Base-by-base conservation (phyloP, 1,140 invertebrate genomes). In the Diorhabda sublineata region DNA sequence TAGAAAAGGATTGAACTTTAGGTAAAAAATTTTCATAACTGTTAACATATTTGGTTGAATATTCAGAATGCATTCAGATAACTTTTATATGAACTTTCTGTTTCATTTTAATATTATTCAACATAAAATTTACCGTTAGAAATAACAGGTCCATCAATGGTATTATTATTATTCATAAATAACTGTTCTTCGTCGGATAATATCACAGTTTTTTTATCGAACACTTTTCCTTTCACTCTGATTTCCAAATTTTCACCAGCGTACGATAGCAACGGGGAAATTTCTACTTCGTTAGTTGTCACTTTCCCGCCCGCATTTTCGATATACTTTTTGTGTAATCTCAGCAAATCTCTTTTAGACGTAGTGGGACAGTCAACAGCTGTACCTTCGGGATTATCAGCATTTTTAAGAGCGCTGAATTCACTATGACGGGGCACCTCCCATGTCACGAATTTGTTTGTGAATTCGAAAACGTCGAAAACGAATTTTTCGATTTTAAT, bases 401-500 rank as follows among this genome's bases (percentile, higher is more conserved):
- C 86, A 84, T 99, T 99, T 81, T 99, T 99, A 70, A 99, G 80
- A 0, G 98, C 96, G 77, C 96, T 96, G 80, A 99, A 99, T 80
- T 99, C 98, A 68, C 93, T 91, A 74, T 96, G 91, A 61, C 97
- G 85, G 0, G 90, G 84, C 0, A 97, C 97, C 86, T 98, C 94
- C 90, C 97, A 96, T 3, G 94, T 94, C 26, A 92, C 93, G 78
- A 99, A 96, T 73, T 91, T 92, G 81, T 92, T 87, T 0, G 95
- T 87, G 81, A 96, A 97, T 76, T 92, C 91, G 80, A 99, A 99
- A 0, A 98, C 96, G 84, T 99, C 98, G 80, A 99, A 99, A 2
- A 99, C 92, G 82, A 99, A 99, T 83, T 99, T 99, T 77, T 99
- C 98, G 80, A 99, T 92, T 85, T 99, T 99, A 71, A 99, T 96